phyloP scores from a whole-genome alignment of 2,797 vertebrate genomes.

The Paedocypris micromegethes region DNA sequence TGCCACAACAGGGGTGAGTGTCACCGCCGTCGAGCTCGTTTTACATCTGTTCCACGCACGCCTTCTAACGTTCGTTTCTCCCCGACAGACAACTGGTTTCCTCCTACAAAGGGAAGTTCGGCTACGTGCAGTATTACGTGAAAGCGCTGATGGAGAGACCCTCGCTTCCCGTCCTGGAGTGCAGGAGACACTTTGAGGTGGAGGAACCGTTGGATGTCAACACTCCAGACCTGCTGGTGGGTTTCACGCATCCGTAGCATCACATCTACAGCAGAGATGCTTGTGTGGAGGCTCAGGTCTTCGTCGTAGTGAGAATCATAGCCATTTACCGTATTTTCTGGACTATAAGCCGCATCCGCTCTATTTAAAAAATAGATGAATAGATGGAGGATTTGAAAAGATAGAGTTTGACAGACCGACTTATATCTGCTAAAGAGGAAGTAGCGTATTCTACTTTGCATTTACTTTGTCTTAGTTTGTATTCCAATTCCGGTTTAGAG shows the following conservation, averaged over 20 bases:
- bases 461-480: no score
- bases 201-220: constrained; percentile 89
- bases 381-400: no score
- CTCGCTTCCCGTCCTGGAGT: constrained; percentile 66
- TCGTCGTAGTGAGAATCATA: neutral
- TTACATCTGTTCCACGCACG: neutral
- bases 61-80: neutral
- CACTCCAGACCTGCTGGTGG: constrained; percentile 88
- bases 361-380: no score
- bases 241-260: constrained; percentile 8
- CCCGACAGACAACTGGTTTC: constrained; percentile 82
- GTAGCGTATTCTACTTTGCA: no score
- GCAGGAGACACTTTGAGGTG: constrained; percentile 82
- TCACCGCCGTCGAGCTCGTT: neutral
- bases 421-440: no score
- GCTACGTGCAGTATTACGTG: constrained; percentile 85
- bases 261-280: neutral
- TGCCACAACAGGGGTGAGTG: constrained; percentile 85
- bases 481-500: no score
- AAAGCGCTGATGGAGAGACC: constrained; percentile 80
- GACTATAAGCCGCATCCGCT: no score
- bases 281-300: no score
- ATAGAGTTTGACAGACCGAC: no score
- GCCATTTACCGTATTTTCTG: no score
- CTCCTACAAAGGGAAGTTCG: constrained; percentile 91